Evolutionary conservation across 2,797 vertebrate genomes (phyloP).

Genomic region (Petrocephalus schoutedeni): DNA sequence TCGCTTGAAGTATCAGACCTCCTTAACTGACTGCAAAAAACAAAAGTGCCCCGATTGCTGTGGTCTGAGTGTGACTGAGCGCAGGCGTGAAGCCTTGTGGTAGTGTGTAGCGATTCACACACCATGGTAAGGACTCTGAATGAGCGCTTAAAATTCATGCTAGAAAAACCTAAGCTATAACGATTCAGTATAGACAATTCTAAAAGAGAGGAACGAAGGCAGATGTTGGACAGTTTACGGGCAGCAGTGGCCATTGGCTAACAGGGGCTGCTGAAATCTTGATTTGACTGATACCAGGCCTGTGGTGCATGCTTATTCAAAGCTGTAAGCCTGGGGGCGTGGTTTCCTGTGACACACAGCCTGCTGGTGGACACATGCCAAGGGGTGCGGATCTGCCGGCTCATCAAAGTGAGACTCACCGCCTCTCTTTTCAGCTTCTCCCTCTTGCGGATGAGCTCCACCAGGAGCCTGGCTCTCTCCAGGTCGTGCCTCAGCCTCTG

Average conservation of each 20-base stretch:
- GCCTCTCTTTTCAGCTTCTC: conserved; percentile 98
- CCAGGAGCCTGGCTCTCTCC: conserved; percentile 89
- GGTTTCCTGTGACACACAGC: not conserved
- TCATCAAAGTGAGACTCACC: conserved; percentile 58
- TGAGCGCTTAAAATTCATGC: not conserved
- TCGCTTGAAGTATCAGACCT: not conserved
- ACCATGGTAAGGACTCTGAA: not conserved
- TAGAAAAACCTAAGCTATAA: not conserved
- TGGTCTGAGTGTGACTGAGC: not conserved
- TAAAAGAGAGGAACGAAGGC: not conserved
- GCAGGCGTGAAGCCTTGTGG: not conserved
- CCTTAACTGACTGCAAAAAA: not conserved
- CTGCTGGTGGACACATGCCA: not conserved
- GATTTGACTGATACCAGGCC: not conserved
- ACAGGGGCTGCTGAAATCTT: not conserved
- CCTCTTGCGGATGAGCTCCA: conserved; percentile 96
- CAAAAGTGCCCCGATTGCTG: not conserved
- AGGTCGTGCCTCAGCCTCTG: conserved; percentile 95
- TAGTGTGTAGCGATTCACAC: not conserved
- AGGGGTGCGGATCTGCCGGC: not conserved
- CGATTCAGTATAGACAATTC: not conserved
- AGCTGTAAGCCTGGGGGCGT: not conserved
- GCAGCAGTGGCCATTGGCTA: not conserved
- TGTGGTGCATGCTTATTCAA: not conserved
- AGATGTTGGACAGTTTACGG: not conserved